phyloP scores from a whole-genome alignment of 2,797 vertebrate genomes.

The Etheostoma perlongum region DNA sequence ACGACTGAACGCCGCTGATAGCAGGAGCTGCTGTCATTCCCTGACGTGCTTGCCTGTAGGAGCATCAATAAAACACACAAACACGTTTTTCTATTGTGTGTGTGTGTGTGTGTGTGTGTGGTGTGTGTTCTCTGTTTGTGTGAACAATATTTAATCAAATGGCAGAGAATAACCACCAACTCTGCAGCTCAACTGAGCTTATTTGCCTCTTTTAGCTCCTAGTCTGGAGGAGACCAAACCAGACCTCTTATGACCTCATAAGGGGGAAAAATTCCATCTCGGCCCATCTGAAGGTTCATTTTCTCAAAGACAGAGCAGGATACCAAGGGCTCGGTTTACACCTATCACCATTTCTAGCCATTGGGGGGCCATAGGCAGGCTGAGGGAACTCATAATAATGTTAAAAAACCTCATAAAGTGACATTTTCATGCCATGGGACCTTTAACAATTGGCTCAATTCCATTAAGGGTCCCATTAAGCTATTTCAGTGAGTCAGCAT shows the following conservation, averaged over 20 bases:
- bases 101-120: neutral
- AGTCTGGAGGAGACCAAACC: neutral
- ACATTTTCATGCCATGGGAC: too few species aligned
- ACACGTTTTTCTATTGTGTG: neutral
- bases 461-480: too few species aligned
- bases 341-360: too few species aligned
- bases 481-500: too few species aligned
- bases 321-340: too few species aligned
- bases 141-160: neutral
- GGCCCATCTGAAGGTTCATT: too few species aligned
- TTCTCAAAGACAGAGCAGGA: too few species aligned
- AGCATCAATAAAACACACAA: slow-evolving; percentile 5
- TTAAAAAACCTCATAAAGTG: too few species aligned
- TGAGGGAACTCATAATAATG: too few species aligned
- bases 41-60: neutral
- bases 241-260: neutral
- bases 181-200: neutral
- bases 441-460: too few species aligned
- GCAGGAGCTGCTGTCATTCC: neutral
- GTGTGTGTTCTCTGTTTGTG: neutral
- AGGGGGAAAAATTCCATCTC: too few species aligned
- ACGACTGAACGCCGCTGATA: slow-evolving; percentile 31
- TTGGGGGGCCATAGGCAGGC: too few species aligned
- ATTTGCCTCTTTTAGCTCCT: neutral
- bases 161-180: neutral